phyloP scores from a whole-genome alignment of 2,113 vertebrate species.

The Ptychochromis oligacanthus region DNA sequence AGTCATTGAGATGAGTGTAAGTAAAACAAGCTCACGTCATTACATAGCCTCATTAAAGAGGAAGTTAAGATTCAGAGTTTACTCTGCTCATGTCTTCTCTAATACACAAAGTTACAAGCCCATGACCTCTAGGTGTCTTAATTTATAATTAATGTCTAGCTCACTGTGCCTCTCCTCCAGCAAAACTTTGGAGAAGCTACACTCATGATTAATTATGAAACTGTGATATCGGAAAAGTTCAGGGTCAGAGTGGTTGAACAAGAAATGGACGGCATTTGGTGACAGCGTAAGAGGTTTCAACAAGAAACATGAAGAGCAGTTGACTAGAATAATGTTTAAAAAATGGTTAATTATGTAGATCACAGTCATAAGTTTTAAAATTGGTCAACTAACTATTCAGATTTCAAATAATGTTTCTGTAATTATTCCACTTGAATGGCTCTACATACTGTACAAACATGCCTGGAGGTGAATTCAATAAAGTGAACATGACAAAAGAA shows the following conservation, averaged over 20 bases:
- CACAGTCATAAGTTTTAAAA: too few species aligned
- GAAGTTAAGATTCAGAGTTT: background rate
- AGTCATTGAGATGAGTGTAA: slow-evolving; percentile 2
- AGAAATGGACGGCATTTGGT: background rate
- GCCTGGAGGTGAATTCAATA: background rate
- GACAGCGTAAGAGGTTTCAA: background rate
- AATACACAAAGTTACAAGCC: slow-evolving; percentile 6
- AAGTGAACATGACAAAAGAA: background rate
- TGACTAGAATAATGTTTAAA: background rate
- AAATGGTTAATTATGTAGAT: too few species aligned
- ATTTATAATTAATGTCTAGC: slow-evolving; percentile 11
- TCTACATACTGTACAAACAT: background rate
- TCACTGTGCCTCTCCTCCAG: background rate
- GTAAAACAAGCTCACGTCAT: background rate
- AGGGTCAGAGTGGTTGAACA: background rate
- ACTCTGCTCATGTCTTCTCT: background rate
- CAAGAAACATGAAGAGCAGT: background rate
- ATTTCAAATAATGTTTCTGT: background rate
- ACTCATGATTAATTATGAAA: slow-evolving; percentile 5
- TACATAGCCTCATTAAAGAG: background rate
- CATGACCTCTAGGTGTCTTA: slow-evolving; percentile 2
- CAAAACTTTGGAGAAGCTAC: background rate
- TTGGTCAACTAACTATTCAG: background rate
- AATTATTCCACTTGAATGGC: background rate
- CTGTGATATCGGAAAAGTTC: background rate